Base-by-base conservation (phyloP, 2,888 invertebrate genomes). In the Yponomeuta plumbellus region DNA sequence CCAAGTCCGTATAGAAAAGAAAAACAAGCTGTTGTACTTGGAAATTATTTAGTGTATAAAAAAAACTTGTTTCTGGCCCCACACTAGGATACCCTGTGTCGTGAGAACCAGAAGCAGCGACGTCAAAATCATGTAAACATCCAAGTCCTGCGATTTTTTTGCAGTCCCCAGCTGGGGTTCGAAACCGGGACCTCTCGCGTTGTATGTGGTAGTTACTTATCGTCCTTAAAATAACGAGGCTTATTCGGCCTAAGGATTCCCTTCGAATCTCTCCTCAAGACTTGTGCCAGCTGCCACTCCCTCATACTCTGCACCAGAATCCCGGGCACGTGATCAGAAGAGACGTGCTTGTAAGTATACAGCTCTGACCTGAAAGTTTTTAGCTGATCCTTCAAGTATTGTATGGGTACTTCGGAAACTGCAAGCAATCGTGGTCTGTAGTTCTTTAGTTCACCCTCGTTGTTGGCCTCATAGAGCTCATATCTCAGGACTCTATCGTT, bases 221-320 rank as follows among this genome's bases (percentile, higher is more conserved):
- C 8, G 8, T 34, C 34, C 5, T 34, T 34, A 34, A 34, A 1
- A 34, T 34, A 8, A 6, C 6, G 34, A 34, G 34, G 34, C 34
- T 52, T 52, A 52, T 34, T 34, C 1, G 34, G 34, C 34, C 34
- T 34, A 6, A 34, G 34, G 5, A 34, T 8, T 34, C 34, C 34
- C 34, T 34, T 34, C 6, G 34, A 34, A 17, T 61, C 21, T 59
- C 10, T 13, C 23, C 34, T 66, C 34, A 61, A 17, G 44, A 64
- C 66, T 13, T 73, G 77, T 4, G 80, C 78, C 70, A 90, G 84
- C 71, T 89, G 90, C 90, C 90, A 89, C 71, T 90, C 90, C 61
- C 86, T 78, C 56, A 89, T 66, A 0, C 85, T 86, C 67, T 76
- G 79, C n/a, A 88, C 81, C 69, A 78, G 75, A 1, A 84, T 85